Evolutionary conservation across 2,888 invertebrate species (phyloP).

Genomic region (Biston betularia): DNA sequence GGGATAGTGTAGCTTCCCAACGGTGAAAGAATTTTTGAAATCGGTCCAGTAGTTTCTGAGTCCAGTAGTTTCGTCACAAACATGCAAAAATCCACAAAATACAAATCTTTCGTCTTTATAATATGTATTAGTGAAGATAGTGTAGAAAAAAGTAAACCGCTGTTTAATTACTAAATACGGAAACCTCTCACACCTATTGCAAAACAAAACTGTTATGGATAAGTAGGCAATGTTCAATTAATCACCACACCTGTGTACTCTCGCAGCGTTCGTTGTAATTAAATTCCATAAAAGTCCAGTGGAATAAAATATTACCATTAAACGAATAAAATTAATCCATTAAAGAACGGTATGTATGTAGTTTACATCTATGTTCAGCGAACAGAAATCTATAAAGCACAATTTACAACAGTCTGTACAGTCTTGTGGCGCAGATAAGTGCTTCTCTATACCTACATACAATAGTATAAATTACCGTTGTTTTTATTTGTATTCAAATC

Average conservation of each 20-base stretch:
- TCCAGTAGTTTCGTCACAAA: too few species aligned
- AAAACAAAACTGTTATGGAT: not conserved
- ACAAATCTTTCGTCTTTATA: too few species aligned
- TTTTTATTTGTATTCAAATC: conserved; percentile 34
- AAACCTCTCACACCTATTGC: not conserved
- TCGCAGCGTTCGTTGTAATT: conserved; percentile 22
- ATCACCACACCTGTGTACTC: conserved; percentile 28
- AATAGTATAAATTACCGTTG: not conserved
- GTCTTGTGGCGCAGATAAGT: not conserved
- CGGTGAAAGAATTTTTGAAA: too few species aligned
- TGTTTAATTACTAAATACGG: not conserved
- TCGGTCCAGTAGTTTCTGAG: too few species aligned
- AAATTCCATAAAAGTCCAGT: conserved; percentile 33
- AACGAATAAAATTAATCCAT: conserved; percentile 32
- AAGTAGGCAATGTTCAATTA: not conserved
- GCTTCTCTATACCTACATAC: not conserved
- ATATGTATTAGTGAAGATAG: too few species aligned
- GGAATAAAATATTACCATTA: conserved; percentile 27
- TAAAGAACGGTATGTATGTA: conserved; percentile 21
- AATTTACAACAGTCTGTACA: conserved; percentile 11
- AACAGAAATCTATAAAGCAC: conserved; percentile 26
- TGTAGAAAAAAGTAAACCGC: too few species aligned
- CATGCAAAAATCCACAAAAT: too few species aligned
- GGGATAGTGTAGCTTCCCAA: too few species aligned
- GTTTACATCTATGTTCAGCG: conserved; percentile 29